phyloP scores from a whole-genome alignment of 2,888 invertebrate species.

The Drosophila pegasa region DNA sequence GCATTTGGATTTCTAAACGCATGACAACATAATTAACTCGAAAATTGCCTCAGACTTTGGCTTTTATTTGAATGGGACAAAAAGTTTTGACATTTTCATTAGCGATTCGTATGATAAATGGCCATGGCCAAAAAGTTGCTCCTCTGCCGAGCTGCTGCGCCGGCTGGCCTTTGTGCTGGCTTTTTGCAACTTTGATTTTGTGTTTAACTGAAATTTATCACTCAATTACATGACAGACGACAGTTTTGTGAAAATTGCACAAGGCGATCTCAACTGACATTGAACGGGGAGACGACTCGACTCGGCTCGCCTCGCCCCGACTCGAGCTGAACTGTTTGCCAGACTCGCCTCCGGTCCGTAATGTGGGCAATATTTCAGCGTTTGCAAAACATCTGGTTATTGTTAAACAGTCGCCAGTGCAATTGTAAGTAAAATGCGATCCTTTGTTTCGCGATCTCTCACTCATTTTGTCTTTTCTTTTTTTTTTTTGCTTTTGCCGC shows the following conservation, averaged over 20 bases:
- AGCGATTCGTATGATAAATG: slow-evolving; percentile 55
- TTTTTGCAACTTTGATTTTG: slow-evolving; percentile 48
- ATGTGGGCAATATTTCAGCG: slow-evolving; percentile 50
- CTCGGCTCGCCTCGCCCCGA: background rate
- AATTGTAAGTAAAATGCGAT: slow-evolving; percentile 68
- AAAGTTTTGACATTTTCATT: slow-evolving; percentile 37
- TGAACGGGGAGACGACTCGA: too few relatives aligned
- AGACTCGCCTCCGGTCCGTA: slow-evolving; percentile 14
- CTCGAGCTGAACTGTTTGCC: slow-evolving; percentile 20
- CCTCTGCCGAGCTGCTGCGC: slow-evolving; percentile 11
- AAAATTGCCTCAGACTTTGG: slow-evolving; percentile 39
- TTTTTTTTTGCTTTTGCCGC: slow-evolving; percentile 14
- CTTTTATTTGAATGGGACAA: slow-evolving; percentile 19
- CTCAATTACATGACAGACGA: slow-evolving; percentile 75
- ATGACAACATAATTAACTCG: slow-evolving; percentile 73
- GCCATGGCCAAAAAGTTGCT: slow-evolving; percentile 44
- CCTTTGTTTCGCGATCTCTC: slow-evolving; percentile 65
- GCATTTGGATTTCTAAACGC: slow-evolving; percentile 42
- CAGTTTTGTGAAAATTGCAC: slow-evolving; percentile 43
- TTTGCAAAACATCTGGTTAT: slow-evolving; percentile 81
- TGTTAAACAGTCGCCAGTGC: slow-evolving; percentile 71
- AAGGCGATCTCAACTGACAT: slow-evolving; percentile 25
- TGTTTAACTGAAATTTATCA: slow-evolving; percentile 67
- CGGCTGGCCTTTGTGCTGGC: slow-evolving; percentile 47
- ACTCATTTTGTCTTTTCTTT: background rate